These are phyloP conservation scores for Panurus biarmicus DNA, from an alignment of 2,113 vertebrate genomes.

Conservation along the genomic window DNA sequence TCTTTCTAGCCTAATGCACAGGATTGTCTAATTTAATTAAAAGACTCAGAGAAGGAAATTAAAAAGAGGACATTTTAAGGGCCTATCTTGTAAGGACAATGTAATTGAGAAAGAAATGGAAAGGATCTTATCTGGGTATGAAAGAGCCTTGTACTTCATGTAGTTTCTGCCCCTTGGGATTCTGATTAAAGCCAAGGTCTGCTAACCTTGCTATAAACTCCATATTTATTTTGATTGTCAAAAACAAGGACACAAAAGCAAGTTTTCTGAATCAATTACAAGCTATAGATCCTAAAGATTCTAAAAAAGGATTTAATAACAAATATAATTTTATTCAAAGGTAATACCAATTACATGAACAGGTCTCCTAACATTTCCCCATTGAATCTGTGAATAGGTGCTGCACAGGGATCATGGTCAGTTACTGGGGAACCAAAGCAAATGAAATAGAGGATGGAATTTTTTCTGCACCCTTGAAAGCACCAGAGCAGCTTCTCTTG, in stretches of 20 bases:
- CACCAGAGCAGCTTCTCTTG: not conserved
- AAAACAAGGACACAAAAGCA: not conserved
- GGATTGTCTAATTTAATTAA: constrained; percentile 28
- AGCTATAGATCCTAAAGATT: not conserved
- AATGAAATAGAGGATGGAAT: not conserved
- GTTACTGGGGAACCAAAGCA: not conserved
- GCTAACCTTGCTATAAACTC: not conserved
- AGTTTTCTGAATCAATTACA: not conserved
- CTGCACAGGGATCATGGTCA: not conserved
- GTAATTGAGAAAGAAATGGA: constrained; percentile 17
- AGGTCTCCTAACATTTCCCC: not conserved
- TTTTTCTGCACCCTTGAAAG: not conserved
- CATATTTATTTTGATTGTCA: not conserved
- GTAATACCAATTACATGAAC: not conserved
- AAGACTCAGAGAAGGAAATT: not conserved
- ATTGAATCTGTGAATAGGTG: not conserved
- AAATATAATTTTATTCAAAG: not conserved
- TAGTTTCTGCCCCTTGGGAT: not conserved
- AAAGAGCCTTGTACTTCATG: not conserved
- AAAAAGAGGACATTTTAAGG: not conserved
- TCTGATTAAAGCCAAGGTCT: not conserved
- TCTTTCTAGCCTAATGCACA: not conserved
- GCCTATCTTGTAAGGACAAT: not conserved
- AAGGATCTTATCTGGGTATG: constrained; percentile 21
- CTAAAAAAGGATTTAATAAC: not conserved